Evolutionary conservation across 2,113 vertebrate genomes (phyloP).

Genomic region (Paramormyrops kingsleyae): DNA sequence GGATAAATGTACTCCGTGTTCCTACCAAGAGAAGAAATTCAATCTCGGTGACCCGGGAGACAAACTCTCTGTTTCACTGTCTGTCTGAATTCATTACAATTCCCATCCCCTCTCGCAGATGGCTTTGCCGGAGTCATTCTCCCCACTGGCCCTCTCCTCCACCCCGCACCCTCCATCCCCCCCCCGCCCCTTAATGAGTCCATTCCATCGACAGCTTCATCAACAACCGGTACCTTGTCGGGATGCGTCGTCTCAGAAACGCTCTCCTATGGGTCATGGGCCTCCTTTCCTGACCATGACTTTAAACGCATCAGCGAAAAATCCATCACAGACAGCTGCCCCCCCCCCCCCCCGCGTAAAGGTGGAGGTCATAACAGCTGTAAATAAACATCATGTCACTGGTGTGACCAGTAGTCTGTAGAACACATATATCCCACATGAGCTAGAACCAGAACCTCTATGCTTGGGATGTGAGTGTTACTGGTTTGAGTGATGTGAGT

Average conservation of each 20-base stretch:
- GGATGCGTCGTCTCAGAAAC: constrained; percentile 35
- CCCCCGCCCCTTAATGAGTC: not conserved
- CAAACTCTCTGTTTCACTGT: constrained; percentile 6
- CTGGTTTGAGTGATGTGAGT: not conserved
- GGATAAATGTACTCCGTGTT: constrained; percentile 12
- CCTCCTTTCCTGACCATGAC: not conserved
- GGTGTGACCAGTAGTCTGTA: not conserved
- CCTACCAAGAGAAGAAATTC: constrained; percentile 13
- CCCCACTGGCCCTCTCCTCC: not conserved
- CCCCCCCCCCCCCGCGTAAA: not conserved
- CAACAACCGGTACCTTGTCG: not conserved
- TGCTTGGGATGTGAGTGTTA: not conserved
- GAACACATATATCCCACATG: not conserved
- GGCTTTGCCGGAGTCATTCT: not conserved
- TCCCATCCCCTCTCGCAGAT: constrained; percentile 16
- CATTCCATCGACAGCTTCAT: constrained; percentile 13
- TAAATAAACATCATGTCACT: constrained; percentile 4
- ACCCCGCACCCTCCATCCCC: not conserved
- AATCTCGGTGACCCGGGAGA: constrained; percentile 17
- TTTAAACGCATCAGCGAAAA: not conserved
- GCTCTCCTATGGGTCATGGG: constrained; percentile 30
- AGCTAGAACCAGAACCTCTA: not conserved
- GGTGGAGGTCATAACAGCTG: not conserved
- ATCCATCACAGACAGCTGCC: not conserved
- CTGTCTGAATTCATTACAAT: constrained; percentile 20